Conservation (phyloP, 2,113 vertebrate genomes). For the Nesoenas mayeri region DNA sequence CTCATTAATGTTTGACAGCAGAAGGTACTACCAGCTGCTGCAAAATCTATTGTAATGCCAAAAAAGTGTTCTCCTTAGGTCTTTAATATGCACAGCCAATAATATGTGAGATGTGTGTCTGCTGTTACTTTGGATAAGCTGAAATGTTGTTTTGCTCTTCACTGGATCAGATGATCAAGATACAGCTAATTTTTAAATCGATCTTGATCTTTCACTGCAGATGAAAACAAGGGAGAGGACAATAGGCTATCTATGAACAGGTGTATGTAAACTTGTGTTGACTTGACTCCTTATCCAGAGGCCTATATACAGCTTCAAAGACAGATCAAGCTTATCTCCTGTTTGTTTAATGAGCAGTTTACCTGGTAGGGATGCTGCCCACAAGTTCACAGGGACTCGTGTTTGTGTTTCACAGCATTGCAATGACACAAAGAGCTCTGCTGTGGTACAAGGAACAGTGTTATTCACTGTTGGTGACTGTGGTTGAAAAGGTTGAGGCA, state of each 20-base stretch:
- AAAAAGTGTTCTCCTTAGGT: neutral
- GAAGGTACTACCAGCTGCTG: neutral
- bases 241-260: neutral
- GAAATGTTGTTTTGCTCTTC: neutral
- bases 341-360: neutral
- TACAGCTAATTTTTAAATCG: neutral
- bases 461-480: neutral
- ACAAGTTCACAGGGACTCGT: neutral
- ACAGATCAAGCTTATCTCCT: neutral
- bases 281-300: neutral
- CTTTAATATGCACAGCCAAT: neutral
- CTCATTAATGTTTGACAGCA: neutral
- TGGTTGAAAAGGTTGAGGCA: neutral
- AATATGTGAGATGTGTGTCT: neutral
- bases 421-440: neutral
- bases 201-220: neutral
- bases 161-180: neutral
- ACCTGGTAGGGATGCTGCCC: neutral
- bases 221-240: neutral
- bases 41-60: neutral
- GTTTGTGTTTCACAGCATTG: neutral
- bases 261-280: neutral
- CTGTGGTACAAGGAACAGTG: neutral
- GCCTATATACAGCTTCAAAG: neutral
- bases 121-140: neutral